Evolutionary conservation across 2,797 vertebrate species (phyloP).

Genomic region (Staurois parvus): DNA sequence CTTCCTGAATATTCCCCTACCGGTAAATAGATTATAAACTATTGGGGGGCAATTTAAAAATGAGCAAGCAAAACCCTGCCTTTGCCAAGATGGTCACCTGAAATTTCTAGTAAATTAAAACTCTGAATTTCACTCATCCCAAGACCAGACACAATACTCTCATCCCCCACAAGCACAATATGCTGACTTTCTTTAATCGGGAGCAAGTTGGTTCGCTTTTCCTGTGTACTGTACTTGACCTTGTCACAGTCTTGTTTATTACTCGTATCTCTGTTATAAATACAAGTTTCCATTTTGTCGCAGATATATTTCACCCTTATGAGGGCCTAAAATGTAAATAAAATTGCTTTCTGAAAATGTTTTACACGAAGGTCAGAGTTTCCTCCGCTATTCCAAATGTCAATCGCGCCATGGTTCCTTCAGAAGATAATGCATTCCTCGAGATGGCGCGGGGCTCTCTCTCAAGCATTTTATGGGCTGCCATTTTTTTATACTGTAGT

Average conservation of each 20-base stretch:
- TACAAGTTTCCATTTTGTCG: conserved; percentile 69
- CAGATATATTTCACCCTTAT: conserved; percentile 75
- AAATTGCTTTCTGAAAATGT: conserved; percentile 75
- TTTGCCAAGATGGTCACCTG: too few species aligned
- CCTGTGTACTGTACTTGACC: conserved; percentile 69
- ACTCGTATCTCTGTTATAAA: conserved; percentile 68
- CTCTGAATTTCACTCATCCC: too few species aligned
- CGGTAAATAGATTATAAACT: too few species aligned
- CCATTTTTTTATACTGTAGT: conserved; percentile 75
- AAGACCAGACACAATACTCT: too few species aligned
- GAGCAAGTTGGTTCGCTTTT: conserved; percentile 66
- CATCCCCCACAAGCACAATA: neutral
- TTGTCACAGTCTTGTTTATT: conserved; percentile 68
- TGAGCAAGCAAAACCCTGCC: too few species aligned
- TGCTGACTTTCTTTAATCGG: conserved; percentile 29
- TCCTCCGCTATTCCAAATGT: conserved; percentile 71
- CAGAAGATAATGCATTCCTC: conserved; percentile 73
- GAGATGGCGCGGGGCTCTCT: conserved; percentile 73
- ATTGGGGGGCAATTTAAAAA: too few species aligned
- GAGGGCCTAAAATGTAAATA: conserved; percentile 81
- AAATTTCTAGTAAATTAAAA: too few species aligned
- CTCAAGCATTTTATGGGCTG: conserved; percentile 74
- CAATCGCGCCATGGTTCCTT: conserved; percentile 75
- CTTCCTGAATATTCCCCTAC: too few species aligned
- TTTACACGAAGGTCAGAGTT: conserved; percentile 73